Conservation (phyloP, 2,113 vertebrate species). For the Zingel zingel region DNA sequence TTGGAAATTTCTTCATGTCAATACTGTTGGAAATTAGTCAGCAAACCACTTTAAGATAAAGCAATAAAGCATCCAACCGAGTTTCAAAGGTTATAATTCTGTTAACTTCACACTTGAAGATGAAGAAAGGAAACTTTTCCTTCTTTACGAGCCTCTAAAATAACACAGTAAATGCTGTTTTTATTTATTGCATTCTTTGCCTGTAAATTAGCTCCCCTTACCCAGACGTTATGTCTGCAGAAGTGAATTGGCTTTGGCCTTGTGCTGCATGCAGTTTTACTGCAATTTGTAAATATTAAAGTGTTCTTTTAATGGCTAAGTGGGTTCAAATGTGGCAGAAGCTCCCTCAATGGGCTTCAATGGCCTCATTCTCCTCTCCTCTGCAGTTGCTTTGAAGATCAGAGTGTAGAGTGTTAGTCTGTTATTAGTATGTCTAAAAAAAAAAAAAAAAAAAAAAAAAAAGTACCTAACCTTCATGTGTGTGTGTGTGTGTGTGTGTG, state of each 20-base stretch:
- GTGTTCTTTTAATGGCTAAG: slow-evolving; percentile 69
- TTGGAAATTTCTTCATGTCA: slow-evolving; percentile 26
- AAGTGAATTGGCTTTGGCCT: slow-evolving; percentile 37
- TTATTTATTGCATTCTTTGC: slow-evolving; percentile 68
- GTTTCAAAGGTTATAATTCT: slow-evolving; percentile 60
- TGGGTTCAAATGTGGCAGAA: slow-evolving; percentile 68
- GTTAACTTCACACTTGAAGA: slow-evolving; percentile 63
- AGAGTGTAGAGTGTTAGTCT: slow-evolving; percentile 71
- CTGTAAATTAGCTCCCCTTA: slow-evolving; percentile 59
- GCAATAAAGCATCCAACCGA: slow-evolving; percentile 43
- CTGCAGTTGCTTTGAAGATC: slow-evolving; percentile 72
- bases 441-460: slow-evolving; percentile 62
- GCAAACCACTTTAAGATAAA: slow-evolving; percentile 58
- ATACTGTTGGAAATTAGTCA: slow-evolving; percentile 23
- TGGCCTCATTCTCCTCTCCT: slow-evolving; percentile 52
- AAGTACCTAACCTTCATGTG: slow-evolving; percentile 60
- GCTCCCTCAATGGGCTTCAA: slow-evolving; percentile 46
- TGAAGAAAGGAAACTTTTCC: slow-evolving; percentile 68
- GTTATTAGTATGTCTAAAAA: slow-evolving; percentile 76
- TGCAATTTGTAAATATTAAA: slow-evolving; percentile 77
- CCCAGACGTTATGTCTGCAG: slow-evolving; percentile 44
- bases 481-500: slow-evolving; percentile 35
- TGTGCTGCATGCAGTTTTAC: slow-evolving; percentile 54
- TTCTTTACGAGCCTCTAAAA: slow-evolving; percentile 75
- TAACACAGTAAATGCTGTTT: slow-evolving; percentile 60